Percentiles rank a stretch among this genome's conserved stretches.
These are phyloP conservation scores for Sylvia borin DNA, from an alignment of 2,797 vertebrate genomes.

Conservation along the genomic window DNA sequence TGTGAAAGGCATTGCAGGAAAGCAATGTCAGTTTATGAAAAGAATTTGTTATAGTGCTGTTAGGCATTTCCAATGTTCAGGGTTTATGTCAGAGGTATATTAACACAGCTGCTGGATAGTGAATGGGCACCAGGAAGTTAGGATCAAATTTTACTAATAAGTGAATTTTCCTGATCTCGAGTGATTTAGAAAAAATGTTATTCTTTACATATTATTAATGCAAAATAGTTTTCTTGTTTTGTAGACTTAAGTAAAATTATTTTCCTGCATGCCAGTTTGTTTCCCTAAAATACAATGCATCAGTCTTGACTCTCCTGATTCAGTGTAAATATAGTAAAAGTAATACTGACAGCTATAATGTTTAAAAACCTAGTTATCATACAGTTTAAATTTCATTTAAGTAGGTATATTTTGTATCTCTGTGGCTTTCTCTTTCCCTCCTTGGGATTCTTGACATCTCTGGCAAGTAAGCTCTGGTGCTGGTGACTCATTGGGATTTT, in stretches of 20 bases:
- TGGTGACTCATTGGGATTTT: slow-evolving; percentile 19
- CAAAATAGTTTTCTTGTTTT: neutral
- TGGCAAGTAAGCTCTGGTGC: neutral
- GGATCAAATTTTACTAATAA: neutral
- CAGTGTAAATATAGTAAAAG: neutral
- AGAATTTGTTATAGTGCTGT: neutral
- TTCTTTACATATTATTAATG: neutral
- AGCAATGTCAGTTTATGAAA: neutral
- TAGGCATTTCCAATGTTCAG: neutral
- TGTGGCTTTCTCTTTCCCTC: neutral
- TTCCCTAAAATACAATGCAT: neutral
- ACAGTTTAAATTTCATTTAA: neutral
- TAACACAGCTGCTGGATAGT: neutral
- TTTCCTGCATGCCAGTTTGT: neutral
- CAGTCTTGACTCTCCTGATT: neutral
- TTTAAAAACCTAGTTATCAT: neutral
- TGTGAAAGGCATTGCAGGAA: neutral
- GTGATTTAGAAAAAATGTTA: neutral
- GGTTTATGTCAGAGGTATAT: neutral
- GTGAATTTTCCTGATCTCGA: neutral
- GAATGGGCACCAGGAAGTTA: neutral
- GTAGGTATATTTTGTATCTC: neutral
- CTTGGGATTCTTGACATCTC: neutral
- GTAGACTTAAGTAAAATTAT: neutral
- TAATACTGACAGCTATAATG: neutral